Evolutionary conservation across 2,113 vertebrate genomes (phyloP).

Genomic region (Xyrauchen texanus): DNA sequence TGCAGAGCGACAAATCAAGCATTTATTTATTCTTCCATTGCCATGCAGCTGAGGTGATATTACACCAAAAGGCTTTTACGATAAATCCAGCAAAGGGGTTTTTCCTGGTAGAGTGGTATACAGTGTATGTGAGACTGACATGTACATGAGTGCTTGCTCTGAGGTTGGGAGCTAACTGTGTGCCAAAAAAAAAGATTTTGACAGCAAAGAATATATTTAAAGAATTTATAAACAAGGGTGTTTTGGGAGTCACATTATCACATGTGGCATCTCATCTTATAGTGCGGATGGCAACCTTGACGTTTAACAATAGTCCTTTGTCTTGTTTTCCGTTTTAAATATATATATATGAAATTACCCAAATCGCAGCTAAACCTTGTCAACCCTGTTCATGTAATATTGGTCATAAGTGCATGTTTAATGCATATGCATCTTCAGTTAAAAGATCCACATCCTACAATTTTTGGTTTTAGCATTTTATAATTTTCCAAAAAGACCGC

Average conservation of each 20-base stretch:
- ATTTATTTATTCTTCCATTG: slow-evolving; percentile 48
- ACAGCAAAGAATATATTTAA: background rate
- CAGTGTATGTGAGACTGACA: background rate
- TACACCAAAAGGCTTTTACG: slow-evolving; percentile 73
- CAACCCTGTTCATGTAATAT: too few species aligned
- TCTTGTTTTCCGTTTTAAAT: too few species aligned
- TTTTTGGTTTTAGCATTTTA: too few species aligned
- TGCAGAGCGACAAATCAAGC: background rate
- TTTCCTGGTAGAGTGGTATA: background rate
- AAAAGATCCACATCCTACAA: too few species aligned
- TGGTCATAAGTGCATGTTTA: too few species aligned
- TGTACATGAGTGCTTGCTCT: background rate
- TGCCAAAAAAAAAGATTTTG: background rate
- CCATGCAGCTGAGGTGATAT: slow-evolving; percentile 38
- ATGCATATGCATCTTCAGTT: too few species aligned
- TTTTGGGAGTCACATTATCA: background rate
- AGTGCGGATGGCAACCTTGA: background rate
- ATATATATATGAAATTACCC: too few species aligned
- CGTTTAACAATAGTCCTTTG: too few species aligned
- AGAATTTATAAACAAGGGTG: background rate
- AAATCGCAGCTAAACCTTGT: too few species aligned
- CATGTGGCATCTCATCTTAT: background rate
- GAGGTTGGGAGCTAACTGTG: background rate
- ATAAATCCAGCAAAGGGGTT: slow-evolving; percentile 27
- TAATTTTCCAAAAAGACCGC: too few species aligned